phyloP scores from a whole-genome alignment of 2,797 vertebrate genomes.

The Melanotaenia parkinsoni region DNA sequence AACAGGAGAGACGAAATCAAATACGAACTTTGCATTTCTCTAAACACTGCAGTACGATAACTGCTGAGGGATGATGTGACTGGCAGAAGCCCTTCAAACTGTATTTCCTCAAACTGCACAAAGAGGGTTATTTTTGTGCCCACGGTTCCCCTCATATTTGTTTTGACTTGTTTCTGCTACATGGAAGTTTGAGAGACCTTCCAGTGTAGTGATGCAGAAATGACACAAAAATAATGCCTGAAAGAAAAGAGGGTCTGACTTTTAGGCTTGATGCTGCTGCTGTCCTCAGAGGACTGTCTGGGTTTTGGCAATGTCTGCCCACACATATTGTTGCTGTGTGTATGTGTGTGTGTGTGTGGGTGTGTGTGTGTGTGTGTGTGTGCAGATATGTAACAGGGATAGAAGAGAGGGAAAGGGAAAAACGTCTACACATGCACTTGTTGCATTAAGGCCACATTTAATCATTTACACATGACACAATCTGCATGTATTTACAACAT shows the following conservation, averaged over 20 bases:
- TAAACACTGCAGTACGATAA: background rate
- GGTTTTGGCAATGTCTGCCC: slow-evolving; percentile 12
- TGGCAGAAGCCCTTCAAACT: slow-evolving; percentile 16
- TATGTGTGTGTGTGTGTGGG: background rate
- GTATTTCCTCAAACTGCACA: slow-evolving; percentile 12
- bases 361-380: background rate
- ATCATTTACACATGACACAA: background rate
- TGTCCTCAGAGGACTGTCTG: slow-evolving; percentile 58
- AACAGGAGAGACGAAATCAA: background rate
- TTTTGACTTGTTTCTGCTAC: slow-evolving; percentile 25
- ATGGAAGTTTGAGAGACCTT: slow-evolving; percentile 32
- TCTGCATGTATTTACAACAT: background rate
- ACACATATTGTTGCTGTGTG: background rate
- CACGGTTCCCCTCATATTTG: slow-evolving; percentile 1
- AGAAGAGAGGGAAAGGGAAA: slow-evolving; percentile 1
- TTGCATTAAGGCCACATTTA: background rate
- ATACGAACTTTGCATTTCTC: background rate
- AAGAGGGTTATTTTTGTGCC: slow-evolving; percentile 8
- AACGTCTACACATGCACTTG: background rate
- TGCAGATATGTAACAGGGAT: background rate
- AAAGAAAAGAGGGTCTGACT: slow-evolving; percentile 42
- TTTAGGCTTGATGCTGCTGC: slow-evolving; percentile 49
- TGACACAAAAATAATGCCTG: slow-evolving; percentile 35
- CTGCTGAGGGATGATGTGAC: background rate
- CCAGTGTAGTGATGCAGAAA: slow-evolving; percentile 48